These are phyloP conservation scores for Charanyca ferruginea DNA, from an alignment of 2,888 invertebrate species.

Conservation along the genomic window DNA sequence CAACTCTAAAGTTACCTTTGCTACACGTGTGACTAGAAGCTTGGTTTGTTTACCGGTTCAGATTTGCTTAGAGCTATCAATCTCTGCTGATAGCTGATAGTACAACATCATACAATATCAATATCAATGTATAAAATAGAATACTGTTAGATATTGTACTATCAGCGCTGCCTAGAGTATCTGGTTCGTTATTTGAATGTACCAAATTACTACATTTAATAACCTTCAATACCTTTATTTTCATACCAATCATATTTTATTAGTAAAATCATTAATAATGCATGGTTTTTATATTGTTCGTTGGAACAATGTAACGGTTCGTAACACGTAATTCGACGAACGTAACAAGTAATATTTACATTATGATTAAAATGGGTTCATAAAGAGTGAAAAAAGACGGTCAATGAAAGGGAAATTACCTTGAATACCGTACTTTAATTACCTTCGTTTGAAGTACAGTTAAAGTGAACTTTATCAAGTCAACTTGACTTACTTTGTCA, in stretches of 20 bases:
- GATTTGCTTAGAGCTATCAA: too few relatives aligned
- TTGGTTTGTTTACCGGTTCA: too few relatives aligned
- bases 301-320: constrained; percentile 24
- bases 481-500: too few relatives aligned
- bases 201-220: constrained; percentile 3
- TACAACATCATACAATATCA: too few relatives aligned
- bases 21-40: too few relatives aligned
- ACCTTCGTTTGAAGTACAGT: constrained; percentile 1
- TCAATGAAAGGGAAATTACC: neutral
- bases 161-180: too few relatives aligned
- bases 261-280: constrained; percentile 30
- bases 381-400: neutral
- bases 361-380: constrained; percentile 5
- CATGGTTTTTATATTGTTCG: constrained; percentile 34
- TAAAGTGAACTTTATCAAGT: neutral
- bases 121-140: too few relatives aligned
- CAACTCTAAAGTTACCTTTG: too few relatives aligned
- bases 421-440: neutral
- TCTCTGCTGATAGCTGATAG: too few relatives aligned
- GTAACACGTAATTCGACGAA: constrained; percentile 13
- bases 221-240: constrained; percentile 15
- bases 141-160: too few relatives aligned
- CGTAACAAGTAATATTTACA: constrained; percentile 12
- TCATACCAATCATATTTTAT: constrained; percentile 12
- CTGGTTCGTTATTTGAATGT: neutral